These are phyloP conservation scores for Amphimallon solstitiale DNA, from an alignment of 2,888 invertebrate genomes.

Conservation along the genomic window DNA sequence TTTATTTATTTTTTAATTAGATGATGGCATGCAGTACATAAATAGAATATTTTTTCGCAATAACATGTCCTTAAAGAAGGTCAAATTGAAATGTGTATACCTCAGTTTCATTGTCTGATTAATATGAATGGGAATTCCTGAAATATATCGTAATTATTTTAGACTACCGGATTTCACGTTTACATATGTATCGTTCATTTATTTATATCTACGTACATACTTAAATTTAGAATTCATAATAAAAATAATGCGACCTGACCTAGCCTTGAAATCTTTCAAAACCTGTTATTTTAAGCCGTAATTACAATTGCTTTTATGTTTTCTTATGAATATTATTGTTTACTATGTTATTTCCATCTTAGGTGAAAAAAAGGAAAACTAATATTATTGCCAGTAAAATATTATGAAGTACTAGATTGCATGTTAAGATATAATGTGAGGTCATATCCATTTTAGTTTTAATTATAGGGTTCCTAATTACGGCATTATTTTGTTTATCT, in stretches of 20 bases:
- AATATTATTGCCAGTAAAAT: no score
- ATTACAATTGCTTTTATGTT: not conserved
- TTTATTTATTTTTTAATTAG: no score
- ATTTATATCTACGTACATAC: not conserved
- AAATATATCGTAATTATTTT: not conserved
- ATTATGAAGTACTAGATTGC: no score
- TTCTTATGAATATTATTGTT: not conserved
- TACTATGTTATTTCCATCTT: no score
- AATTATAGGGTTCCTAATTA: no score
- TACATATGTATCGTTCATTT: not conserved
- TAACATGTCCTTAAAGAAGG: not conserved
- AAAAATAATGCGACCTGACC: constrained; percentile 12
- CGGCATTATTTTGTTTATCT: no score
- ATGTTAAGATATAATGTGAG: no score
- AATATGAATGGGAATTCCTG: constrained; percentile 20
- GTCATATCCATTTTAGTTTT: no score
- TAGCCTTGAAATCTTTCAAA: constrained; percentile 15
- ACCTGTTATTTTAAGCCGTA: not conserved
- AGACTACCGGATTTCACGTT: not conserved
- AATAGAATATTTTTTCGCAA: no score
- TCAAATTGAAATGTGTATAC: not conserved
- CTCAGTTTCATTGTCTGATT: not conserved
- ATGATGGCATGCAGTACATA: no score
- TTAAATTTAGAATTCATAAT: not conserved
- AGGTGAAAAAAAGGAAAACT: no score